phyloP scores from a whole-genome alignment of 2,888 invertebrate species.

The Ectemnius cavifrons region DNA sequence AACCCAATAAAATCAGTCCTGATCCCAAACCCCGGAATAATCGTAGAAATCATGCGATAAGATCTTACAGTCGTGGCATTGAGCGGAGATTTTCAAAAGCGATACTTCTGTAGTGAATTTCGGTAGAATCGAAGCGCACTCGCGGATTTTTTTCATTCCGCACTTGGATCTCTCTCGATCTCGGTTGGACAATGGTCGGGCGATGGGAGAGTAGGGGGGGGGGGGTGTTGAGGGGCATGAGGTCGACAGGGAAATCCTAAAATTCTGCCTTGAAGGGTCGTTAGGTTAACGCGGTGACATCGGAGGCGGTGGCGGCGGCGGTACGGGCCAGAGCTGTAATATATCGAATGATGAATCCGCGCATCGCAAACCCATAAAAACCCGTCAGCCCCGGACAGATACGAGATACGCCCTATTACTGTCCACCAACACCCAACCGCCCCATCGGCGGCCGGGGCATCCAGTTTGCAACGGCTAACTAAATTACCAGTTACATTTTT shows the following conservation, averaged over 20 bases:
- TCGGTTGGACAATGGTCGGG: not conserved
- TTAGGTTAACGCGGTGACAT: conserved; percentile 70
- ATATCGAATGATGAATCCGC: conserved; percentile 76
- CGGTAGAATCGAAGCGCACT: too few relatives aligned
- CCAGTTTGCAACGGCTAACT: conserved; percentile 75
- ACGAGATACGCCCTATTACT: conserved; percentile 77
- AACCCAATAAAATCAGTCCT: not conserved
- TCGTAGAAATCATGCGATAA: too few relatives aligned
- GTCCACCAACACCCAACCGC: conserved; percentile 69
- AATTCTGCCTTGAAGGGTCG: conserved; percentile 67
- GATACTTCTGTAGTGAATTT: too few relatives aligned
- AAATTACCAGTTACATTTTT: conserved; percentile 78
- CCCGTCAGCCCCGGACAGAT: conserved; percentile 75
- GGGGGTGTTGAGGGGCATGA: not conserved
- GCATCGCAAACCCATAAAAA: conserved; percentile 77
- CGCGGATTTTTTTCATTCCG: too few relatives aligned
- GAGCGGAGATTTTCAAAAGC: too few relatives aligned
- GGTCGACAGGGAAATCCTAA: conserved; percentile 49
- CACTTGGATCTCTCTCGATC: conserved; percentile 3
- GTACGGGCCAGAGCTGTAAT: conserved; percentile 60
- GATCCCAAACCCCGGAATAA: too few relatives aligned
- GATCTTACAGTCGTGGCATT: too few relatives aligned
- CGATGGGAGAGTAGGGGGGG: not conserved
- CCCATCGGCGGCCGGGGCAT: conserved; percentile 57
- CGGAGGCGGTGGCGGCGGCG: conserved; percentile 55